These are phyloP conservation scores for Montipora efflorescens DNA, from an alignment of 64 coral and sea anemone genomes.

Conservation along the genomic window DNA sequence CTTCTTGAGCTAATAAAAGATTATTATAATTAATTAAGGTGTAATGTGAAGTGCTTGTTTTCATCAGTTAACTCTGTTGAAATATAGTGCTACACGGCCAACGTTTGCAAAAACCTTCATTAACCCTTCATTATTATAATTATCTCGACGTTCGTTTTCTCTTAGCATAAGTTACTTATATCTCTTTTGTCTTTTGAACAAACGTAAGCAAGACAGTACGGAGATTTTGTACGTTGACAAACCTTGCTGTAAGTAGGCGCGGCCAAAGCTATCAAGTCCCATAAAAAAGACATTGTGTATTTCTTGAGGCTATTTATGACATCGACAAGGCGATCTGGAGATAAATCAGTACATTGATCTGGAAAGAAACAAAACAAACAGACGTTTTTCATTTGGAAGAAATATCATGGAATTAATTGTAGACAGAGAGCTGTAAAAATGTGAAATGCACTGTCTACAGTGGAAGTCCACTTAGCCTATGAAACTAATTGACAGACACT, in stretches of 20 bases:
- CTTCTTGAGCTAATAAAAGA: no score
- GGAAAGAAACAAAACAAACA: neutral
- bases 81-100: no score
- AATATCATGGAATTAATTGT: neutral
- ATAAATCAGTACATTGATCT: constrained; percentile 14
- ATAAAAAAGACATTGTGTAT: constrained; percentile 50
- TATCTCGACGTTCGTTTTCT: no score
- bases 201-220: no score
- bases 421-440: neutral
- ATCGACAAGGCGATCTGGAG: constrained; percentile 21
- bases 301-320: constrained; percentile 49
- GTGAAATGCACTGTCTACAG: neutral
- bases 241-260: constrained; percentile 61
- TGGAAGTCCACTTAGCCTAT: neutral
- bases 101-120: no score
- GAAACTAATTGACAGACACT: neutral
- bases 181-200: no score
- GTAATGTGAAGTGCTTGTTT: no score
- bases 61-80: no score
- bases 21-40: no score
- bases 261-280: constrained; percentile 64
- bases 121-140: no score
- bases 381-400: neutral
- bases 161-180: no score
- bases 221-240: neutral